Evolutionary conservation across 2,113 vertebrate species (phyloP).

Genomic region (Prionailurus bengalensis): DNA sequence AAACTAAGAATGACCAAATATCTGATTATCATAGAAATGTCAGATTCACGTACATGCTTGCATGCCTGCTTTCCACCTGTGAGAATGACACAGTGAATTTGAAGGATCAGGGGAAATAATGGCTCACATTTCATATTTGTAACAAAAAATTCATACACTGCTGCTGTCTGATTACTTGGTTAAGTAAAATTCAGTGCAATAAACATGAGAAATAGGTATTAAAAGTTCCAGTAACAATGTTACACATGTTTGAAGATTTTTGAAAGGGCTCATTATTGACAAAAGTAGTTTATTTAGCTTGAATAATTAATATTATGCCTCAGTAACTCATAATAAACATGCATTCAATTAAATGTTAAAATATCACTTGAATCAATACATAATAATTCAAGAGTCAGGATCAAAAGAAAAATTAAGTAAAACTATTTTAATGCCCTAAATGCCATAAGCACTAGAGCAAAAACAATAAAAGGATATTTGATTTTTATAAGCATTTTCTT

Average conservation of each 20-base stretch:
- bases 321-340: constrained; percentile 84
- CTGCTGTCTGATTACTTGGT: constrained; percentile 64
- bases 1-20: neutral
- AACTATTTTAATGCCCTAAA: constrained; percentile 74
- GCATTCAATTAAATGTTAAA: constrained; percentile 83
- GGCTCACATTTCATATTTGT: constrained; percentile 50
- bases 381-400: constrained; percentile 70
- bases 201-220: constrained; percentile 77
- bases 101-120: constrained; percentile 60
- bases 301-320: constrained; percentile 84
- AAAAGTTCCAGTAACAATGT: constrained; percentile 73
- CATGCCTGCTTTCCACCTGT: neutral
- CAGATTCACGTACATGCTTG: neutral
- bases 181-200: constrained; percentile 75
- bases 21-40: constrained; percentile 35
- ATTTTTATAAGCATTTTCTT: constrained; percentile 65
- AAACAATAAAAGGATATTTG: constrained; percentile 53
- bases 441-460: constrained; percentile 62
- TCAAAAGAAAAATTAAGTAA: constrained; percentile 78
- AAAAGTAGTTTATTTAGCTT: constrained; percentile 81
- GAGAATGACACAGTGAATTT: constrained; percentile 32
- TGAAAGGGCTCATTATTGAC: constrained; percentile 83
- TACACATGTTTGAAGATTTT: constrained; percentile 76
- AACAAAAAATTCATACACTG: constrained; percentile 55
- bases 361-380: constrained; percentile 83